Evolutionary conservation across 1,140 invertebrate genomes (phyloP).

Genomic region (Littorina saxatilis): DNA sequence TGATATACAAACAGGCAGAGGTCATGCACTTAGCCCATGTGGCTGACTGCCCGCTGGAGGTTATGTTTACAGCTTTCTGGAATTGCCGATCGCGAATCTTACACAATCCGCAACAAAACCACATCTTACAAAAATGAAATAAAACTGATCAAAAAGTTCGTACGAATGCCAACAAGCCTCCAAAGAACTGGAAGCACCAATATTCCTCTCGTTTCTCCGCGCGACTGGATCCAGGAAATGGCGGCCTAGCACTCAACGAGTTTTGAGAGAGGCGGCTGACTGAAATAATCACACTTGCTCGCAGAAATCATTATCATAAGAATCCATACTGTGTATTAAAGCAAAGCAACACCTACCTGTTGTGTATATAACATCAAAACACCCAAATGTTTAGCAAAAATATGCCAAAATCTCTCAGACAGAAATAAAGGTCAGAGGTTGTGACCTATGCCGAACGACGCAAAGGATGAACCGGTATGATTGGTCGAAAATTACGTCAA

Average conservation of each 20-base stretch:
- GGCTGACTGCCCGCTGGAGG: slow-evolving; percentile 52
- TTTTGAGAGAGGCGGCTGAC: slow-evolving; percentile 35
- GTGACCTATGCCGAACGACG: slow-evolving; percentile 68
- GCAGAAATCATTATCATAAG: not conserved
- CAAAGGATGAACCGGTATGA: slow-evolving; percentile 52
- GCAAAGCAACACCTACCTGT: slow-evolving; percentile 27
- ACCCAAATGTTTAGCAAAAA: slow-evolving; percentile 36
- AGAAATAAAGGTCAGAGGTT: slow-evolving; percentile 75
- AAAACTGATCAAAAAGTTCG: not conserved
- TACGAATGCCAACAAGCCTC: not conserved
- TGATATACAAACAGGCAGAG: slow-evolving; percentile 61
- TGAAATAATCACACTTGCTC: not conserved
- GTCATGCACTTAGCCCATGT: slow-evolving; percentile 69
- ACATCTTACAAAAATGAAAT: not conserved
- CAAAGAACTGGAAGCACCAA: slow-evolving; percentile 17
- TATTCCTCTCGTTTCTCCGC: slow-evolving; percentile 16
- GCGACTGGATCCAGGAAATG: slow-evolving; percentile 35
- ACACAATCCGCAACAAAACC: not conserved
- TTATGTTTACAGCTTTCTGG: slow-evolving; percentile 60
- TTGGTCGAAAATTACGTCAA: slow-evolving; percentile 67
- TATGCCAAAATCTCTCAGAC: slow-evolving; percentile 52
- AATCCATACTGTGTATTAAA: not conserved
- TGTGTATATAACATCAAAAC: slow-evolving; percentile 5
- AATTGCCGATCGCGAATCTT: not conserved
- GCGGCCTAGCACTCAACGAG: slow-evolving; percentile 23